Conservation (phyloP, 2,113 vertebrate species). For the Ornithorhynchus anatinus region DNA sequence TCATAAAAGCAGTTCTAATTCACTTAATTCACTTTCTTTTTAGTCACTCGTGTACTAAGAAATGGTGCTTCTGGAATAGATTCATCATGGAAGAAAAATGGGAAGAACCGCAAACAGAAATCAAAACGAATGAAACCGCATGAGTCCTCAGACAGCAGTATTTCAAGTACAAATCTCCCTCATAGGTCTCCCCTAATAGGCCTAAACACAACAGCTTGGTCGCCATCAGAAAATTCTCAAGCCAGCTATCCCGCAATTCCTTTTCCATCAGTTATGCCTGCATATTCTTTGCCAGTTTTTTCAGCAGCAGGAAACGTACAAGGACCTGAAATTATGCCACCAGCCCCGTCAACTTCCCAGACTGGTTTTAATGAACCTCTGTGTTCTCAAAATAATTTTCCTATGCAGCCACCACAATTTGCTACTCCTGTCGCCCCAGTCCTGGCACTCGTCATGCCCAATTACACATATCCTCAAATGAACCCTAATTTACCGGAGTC, state of each 20-base stretch:
- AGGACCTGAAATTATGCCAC: neutral
- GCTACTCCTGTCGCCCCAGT: conserved; percentile 80
- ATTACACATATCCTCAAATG: conserved; percentile 77
- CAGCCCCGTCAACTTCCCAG: conserved; percentile 57
- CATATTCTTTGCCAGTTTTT: conserved; percentile 81
- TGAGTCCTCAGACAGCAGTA: conserved; percentile 84
- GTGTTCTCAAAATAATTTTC: conserved; percentile 64
- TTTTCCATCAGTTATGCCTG: conserved; percentile 79
- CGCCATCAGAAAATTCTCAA: conserved; percentile 82
- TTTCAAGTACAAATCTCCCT: conserved; percentile 74
- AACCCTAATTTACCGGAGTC: conserved; percentile 62
- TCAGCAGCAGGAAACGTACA: conserved; percentile 60
- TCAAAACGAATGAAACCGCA: conserved; percentile 81
- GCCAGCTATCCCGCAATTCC: conserved; percentile 79
- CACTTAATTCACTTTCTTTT: too few species aligned
- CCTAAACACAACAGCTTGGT: conserved; percentile 87
- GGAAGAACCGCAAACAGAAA: conserved; percentile 84
- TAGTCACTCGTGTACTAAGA: conserved; percentile 59
- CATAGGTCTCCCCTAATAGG: conserved; percentile 78
- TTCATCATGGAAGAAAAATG: conserved; percentile 69
- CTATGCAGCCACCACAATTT: conserved; percentile 67
- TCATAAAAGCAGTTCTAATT: too few species aligned
- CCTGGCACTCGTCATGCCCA: conserved; percentile 84
- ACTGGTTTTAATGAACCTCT: conserved; percentile 67
- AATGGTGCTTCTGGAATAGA: conserved; percentile 47